Evolutionary conservation across 2,888 invertebrate genomes (phyloP).

Genomic region (Eledona agricola): DNA sequence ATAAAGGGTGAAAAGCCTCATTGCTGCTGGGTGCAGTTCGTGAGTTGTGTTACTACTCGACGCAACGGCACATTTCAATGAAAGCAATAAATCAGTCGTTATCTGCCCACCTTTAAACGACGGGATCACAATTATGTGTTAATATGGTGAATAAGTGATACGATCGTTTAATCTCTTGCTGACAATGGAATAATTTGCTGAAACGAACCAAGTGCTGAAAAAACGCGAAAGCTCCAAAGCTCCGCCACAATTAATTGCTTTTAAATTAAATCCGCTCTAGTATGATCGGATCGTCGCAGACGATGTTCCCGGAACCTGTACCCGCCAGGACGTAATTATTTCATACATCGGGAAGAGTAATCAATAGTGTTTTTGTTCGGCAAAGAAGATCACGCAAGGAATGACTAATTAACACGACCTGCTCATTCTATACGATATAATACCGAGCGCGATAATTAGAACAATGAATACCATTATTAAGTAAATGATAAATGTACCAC

Average conservation of each 20-base stretch:
- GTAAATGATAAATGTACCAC: constrained; percentile 29
- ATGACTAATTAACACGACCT: constrained; percentile 25
- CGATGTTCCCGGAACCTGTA: constrained; percentile 9
- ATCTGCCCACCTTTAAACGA: constrained; percentile 33
- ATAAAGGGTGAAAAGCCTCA: constrained; percentile 4
- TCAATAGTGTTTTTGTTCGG: constrained; percentile 25
- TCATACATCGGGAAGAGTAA: constrained; percentile 15
- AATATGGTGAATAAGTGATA: constrained; percentile 48
- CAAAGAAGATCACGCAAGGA: constrained; percentile 12
- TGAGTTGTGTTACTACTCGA: constrained; percentile 16
- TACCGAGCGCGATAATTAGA: constrained; percentile 30
- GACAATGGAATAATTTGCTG: constrained; percentile 31
- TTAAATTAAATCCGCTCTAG: constrained; percentile 16
- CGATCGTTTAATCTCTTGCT: constrained; percentile 40
- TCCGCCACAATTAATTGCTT: constrained; percentile 14
- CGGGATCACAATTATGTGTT: constrained; percentile 49
- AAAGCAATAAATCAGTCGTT: constrained; percentile 36
- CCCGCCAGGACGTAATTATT: constrained; percentile 2
- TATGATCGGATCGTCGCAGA: constrained; percentile 2
- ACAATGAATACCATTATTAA: constrained; percentile 32
- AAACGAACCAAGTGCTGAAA: constrained; percentile 13
- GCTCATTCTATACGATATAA: constrained; percentile 16
- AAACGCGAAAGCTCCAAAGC: constrained; percentile 5
- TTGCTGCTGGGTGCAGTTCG: constrained; percentile 13
- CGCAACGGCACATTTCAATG: constrained; percentile 30